These are phyloP conservation scores for Rhagium mordax DNA, from an alignment of 2,888 invertebrate genomes.

Conservation along the genomic window DNA sequence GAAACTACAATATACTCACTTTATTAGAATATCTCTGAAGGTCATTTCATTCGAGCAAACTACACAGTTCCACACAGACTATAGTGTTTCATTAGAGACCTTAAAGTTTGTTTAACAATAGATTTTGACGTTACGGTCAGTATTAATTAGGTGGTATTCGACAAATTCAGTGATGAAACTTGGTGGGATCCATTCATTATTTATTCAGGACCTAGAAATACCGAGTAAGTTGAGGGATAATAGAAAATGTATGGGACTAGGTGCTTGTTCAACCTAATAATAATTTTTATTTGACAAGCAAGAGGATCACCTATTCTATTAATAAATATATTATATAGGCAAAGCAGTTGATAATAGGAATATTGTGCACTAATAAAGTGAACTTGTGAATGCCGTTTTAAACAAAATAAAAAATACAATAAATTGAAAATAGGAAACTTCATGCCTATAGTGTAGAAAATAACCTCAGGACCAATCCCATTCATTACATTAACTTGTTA, in stretches of 20 bases:
- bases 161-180: slow-evolving; percentile 18
- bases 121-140: slow-evolving; percentile 20
- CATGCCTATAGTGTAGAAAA: too few species aligned
- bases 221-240: not conserved
- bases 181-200: slow-evolving; percentile 4
- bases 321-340: not conserved
- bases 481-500: too few species aligned
- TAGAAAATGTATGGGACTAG: not conserved
- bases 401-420: too few species aligned
- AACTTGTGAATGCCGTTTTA: not conserved
- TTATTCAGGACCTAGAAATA: not conserved
- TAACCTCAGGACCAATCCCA: too few species aligned
- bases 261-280: not conserved
- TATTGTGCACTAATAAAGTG: not conserved
- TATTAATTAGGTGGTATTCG: slow-evolving; percentile 21
- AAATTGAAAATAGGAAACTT: too few species aligned
- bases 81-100: slow-evolving; percentile 20
- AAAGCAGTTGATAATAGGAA: not conserved
- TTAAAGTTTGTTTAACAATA: slow-evolving; percentile 25
- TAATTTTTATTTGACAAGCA: slow-evolving; percentile 5
- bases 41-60: not conserved
- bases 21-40: not conserved
- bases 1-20: not conserved
- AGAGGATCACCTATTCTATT: not conserved
- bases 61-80: slow-evolving; percentile 1